Conservation (phyloP, 2,113 vertebrate species). For the Panurus biarmicus region DNA sequence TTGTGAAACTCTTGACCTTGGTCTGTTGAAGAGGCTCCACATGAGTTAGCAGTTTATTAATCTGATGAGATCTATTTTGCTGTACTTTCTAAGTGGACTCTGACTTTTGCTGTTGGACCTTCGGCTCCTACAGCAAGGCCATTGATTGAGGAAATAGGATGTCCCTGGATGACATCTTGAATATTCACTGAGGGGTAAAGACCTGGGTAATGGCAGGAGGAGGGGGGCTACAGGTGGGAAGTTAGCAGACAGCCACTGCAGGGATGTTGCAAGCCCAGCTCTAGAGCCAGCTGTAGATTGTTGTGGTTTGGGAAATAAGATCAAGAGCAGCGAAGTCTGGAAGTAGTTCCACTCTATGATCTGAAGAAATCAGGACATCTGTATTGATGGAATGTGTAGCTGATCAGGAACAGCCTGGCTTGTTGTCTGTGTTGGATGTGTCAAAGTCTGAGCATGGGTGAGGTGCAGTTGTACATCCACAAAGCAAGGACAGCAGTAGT, state of each 20-base stretch:
- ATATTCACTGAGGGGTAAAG: fast-evolving
- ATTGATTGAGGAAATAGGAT: background rate
- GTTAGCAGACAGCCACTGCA: fast-evolving
- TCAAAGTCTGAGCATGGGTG: background rate
- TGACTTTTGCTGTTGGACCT: background rate
- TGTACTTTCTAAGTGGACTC: background rate
- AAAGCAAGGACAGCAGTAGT: background rate
- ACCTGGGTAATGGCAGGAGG: background rate
- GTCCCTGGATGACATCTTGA: background rate
- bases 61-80: background rate
- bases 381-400: background rate
- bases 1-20: background rate
- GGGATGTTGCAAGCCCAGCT: background rate
- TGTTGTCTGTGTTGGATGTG: background rate
- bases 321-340: background rate
- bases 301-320: background rate
- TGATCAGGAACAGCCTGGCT: background rate
- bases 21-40: background rate
- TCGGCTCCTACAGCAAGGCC: background rate
- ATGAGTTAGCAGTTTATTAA: background rate
- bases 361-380: background rate
- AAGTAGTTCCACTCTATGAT: background rate
- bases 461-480: background rate
- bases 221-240: background rate
- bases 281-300: background rate